Percentiles rank a stretch among this genome's conserved stretches.
Evolutionary conservation across 2,888 invertebrate species (phyloP).

Genomic region (Alcis repandata): DNA sequence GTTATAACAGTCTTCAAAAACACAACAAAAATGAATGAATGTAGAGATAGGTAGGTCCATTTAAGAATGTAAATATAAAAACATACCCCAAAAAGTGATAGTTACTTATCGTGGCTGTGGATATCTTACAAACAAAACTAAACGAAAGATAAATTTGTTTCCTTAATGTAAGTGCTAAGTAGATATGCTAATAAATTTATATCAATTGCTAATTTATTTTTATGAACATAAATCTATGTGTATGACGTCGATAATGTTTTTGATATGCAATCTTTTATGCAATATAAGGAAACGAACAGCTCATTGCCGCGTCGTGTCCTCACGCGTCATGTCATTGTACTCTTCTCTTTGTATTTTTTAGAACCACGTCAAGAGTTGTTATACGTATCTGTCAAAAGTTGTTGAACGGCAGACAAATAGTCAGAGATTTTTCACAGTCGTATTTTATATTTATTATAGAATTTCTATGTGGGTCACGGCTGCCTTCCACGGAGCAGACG

Average conservation of each 20-base stretch:
- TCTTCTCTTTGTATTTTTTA: slow-evolving; percentile 22
- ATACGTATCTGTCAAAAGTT: slow-evolving; percentile 22
- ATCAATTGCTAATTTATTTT: not conserved
- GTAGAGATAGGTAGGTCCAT: no score
- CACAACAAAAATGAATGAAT: no score
- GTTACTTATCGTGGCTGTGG: no score
- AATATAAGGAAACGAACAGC: slow-evolving; percentile 9
- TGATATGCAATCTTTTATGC: slow-evolving; percentile 20
- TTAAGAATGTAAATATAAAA: no score
- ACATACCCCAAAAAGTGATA: no score
- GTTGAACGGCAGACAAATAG: slow-evolving; percentile 39
- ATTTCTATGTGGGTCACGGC: slow-evolving; percentile 59
- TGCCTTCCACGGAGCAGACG: slow-evolving; percentile 43
- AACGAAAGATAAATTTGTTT: no score
- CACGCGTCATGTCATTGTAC: slow-evolving; percentile 21
- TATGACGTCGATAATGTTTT: slow-evolving; percentile 15
- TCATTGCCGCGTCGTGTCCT: slow-evolving; percentile 21
- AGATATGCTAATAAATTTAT: not conserved
- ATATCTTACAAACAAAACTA: no score
- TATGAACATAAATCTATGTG: not conserved
- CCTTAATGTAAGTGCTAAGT: no score
- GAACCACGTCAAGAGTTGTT: slow-evolving; percentile 19
- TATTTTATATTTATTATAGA: slow-evolving; percentile 44
- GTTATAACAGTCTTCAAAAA: no score
- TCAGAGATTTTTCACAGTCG: slow-evolving; percentile 41